A percentile compares a stretch with the other conserved stretches of the same genome.
Conservation (phyloP, 2,113 vertebrate genomes). For the Oreochromis spilurus region DNA sequence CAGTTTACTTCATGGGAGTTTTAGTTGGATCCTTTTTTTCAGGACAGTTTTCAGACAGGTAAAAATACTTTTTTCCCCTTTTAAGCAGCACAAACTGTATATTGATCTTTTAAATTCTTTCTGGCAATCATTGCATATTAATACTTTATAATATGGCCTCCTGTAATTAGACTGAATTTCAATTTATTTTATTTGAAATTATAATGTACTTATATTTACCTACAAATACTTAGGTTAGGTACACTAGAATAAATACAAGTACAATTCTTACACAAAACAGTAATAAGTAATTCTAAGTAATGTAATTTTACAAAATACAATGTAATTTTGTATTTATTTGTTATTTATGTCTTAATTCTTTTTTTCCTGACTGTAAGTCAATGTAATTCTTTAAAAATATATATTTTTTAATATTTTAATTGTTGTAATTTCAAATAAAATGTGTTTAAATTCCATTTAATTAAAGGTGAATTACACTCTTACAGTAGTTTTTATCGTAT, state of each 20-base stretch:
- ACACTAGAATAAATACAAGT: neutral
- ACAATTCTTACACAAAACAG: neutral
- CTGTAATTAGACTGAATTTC: neutral
- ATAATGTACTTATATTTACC: neutral
- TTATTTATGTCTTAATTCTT: neutral
- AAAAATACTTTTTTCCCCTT: neutral
- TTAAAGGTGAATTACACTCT: neutral
- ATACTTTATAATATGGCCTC: neutral
- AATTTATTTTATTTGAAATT: neutral
- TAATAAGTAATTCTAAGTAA: neutral
- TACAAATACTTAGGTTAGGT: neutral
- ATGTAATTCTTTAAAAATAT: neutral
- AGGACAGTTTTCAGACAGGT: slow-evolving; percentile 91
- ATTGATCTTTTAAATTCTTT: neutral
- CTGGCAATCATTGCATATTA: neutral
- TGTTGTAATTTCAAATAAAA: neutral
- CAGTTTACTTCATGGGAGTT: slow-evolving; percentile 82
- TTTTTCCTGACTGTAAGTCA: neutral
- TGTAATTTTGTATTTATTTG: neutral
- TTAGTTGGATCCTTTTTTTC: slow-evolving; percentile 82
- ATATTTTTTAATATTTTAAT: neutral
- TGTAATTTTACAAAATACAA: neutral
- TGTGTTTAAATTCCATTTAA: neutral
- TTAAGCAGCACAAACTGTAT: neutral
- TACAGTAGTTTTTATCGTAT: neutral